Evolutionary conservation across 2,888 invertebrate genomes (phyloP), one percentile per base, ranked within the genome.

Genomic region (Protophormia terraenovae): DNA sequence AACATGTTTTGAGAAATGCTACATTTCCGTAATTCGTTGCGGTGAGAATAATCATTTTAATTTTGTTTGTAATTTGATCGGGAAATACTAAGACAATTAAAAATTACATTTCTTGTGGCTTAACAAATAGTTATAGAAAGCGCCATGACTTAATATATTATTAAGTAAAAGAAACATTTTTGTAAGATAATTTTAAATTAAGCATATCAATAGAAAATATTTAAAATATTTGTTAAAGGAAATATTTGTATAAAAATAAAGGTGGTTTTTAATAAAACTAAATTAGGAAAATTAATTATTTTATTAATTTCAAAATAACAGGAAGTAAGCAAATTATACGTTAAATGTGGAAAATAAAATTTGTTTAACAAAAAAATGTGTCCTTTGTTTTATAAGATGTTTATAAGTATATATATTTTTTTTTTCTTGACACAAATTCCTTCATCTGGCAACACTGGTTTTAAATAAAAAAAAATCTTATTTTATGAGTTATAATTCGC

Each of bases 11-110:
- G 66, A 47, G 60, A 78, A 82, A 82, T 71, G 85, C 75, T 75
- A 78, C 82, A 87, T 86, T 84, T 86, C 83, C 83, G 67, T 32
- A 79, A 87, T 87, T 87, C 79, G 86, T 78, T 86, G 83, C 83
- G 86, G 84, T 82, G 75, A 38, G 22, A 60, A 27, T 62, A 64
- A 53, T 32, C 24, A 10, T 12, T 58, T 71, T 72, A 27, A 22
- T 24, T 60, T 32, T 71, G 6, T 64, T 62, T 82, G 85, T 58
- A 85, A 82, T 82, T 85, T 50, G 73, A 85, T 38, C 82, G 41
- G 71, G 29, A 60, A 83, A 66, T 47, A 35, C 38, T 55, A 62
- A 76, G 64, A 69, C 62, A 71, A 82, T 82, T 82, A 64, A 76
- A 76, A 82, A 76, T 55, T 71, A 60, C 45, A 8, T 16, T 22